Conservation (phyloP, 2,113 vertebrate species). For the Oryzias curvinotus region DNA sequence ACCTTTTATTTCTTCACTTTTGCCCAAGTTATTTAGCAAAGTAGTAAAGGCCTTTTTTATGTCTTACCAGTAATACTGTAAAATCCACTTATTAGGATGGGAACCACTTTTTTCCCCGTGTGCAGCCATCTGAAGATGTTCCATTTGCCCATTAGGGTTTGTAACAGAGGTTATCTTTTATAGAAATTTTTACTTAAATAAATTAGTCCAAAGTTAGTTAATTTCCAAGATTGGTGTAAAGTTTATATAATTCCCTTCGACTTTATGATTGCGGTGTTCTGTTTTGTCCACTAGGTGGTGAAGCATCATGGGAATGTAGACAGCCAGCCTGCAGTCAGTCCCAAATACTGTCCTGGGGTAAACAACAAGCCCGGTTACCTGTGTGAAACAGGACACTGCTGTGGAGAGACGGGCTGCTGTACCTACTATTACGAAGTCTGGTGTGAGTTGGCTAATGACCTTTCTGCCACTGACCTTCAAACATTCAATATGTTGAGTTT, state of each 20-base stretch:
- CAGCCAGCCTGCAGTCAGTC: constrained; percentile 68
- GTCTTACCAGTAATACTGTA: no score
- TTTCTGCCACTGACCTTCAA: not conserved
- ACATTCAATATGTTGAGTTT: not conserved
- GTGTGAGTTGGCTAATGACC: constrained; percentile 84
- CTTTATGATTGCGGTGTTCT: constrained; percentile 16
- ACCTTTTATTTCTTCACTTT: no score
- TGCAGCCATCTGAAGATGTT: no score
- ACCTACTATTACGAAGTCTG: constrained; percentile 98
- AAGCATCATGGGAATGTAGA: constrained; percentile 63
- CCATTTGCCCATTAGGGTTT: no score
- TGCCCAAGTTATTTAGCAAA: no score
- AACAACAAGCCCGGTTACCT: constrained; percentile 88
- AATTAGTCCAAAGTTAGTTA: no score
- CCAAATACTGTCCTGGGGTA: constrained; percentile 86
- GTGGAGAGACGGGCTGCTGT: constrained; percentile 94
- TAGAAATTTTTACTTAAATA: no score
- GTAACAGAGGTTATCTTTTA: no score
- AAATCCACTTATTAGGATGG: no score
- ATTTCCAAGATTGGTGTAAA: no score
- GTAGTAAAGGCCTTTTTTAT: no score
- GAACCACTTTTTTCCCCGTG: no score
- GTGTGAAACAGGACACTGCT: constrained; percentile 96
- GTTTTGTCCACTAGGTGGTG: constrained; percentile 71
- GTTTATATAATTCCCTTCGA: not conserved